Evolutionary conservation across 2,888 invertebrate genomes (phyloP), one percentile per base, ranked within the genome.

Genomic region (Phengaris alcon): DNA sequence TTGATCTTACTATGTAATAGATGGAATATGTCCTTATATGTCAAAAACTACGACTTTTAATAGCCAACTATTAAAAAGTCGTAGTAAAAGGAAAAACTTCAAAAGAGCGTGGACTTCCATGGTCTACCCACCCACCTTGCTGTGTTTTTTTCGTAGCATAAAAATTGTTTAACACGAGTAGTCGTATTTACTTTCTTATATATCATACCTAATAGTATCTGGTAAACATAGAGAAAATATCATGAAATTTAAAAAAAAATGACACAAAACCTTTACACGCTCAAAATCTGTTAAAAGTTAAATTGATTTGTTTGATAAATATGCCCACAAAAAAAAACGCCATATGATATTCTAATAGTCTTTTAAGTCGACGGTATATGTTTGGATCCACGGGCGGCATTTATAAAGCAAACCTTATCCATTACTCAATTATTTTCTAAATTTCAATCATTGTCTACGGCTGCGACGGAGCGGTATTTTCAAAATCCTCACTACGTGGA

Each of bases 371-470:
- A 3, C 59, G 64, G 10, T 52, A 52, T 64, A 64, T 44, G 35
- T 64, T 44, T 10, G 35, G 35, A 64, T 64, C 75, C 55, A 70
- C 64, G 69, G 69, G 68, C 74, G 79, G 79, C 77, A 74, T 77
- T 74, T 70, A 77, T 77, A 79, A 78, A 78, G 79, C 69, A 54
- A 75, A 76, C 57, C 59, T 35, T 64, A 68, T 15, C 73, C 74
- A 75, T 68, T 70, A 76, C 81, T 82, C 84, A 86, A 87, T 88
- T 87, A 87, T 87, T 88, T 87, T 85, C 83, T 80, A 82, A 87
- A 86, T 87, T 88, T 86, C 85, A 86, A 87, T 85, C 83, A 86
- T 86, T 87, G 87, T 88, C 85, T 88, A 85, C 84, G 84, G 80
- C 77, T 80, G 79, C 80, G 82, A 83, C 82, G 84, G 81, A 82